phyloP scores from a whole-genome alignment of 2,888 invertebrate species.

The Andrena dorsata region DNA sequence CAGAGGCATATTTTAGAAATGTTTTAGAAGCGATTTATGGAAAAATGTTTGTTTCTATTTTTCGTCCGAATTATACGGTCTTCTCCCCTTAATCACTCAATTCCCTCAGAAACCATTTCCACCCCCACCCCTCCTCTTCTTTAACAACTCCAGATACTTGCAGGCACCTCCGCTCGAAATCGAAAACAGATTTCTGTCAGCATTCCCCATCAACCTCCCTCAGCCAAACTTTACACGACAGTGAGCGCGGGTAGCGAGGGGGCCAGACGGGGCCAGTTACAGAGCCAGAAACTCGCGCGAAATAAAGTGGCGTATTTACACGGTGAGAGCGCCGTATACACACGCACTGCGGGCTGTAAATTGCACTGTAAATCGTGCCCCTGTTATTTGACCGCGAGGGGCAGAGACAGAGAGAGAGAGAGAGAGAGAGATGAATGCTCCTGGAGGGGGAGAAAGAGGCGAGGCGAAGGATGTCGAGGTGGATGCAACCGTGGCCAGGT shows the following conservation, averaged over 20 bases:
- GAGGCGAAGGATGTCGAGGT: conserved; percentile 14
- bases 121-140: too few species aligned
- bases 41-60: too few species aligned
- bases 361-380: conserved; percentile 66
- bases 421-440: conserved; percentile 19
- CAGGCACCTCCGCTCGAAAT: neutral
- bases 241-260: neutral
- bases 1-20: too few species aligned
- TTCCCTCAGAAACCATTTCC: too few species aligned
- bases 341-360: conserved; percentile 64
- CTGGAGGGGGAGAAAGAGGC: conserved; percentile 17
- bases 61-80: too few species aligned
- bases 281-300: conserved; percentile 45
- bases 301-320: conserved; percentile 71
- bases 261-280: neutral
- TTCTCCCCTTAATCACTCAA: too few species aligned
- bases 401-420: neutral
- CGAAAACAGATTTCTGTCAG: neutral
- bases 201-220: neutral
- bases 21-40: too few species aligned
- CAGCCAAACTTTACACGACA: neutral
- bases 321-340: conserved; percentile 61
- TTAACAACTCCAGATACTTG: neutral
- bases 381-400: conserved; percentile 64
- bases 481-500: conserved; percentile 49